Evolutionary conservation across 2,888 invertebrate species (phyloP), one percentile per base, ranked within the genome.

Genomic region (Beris chalybata): DNA sequence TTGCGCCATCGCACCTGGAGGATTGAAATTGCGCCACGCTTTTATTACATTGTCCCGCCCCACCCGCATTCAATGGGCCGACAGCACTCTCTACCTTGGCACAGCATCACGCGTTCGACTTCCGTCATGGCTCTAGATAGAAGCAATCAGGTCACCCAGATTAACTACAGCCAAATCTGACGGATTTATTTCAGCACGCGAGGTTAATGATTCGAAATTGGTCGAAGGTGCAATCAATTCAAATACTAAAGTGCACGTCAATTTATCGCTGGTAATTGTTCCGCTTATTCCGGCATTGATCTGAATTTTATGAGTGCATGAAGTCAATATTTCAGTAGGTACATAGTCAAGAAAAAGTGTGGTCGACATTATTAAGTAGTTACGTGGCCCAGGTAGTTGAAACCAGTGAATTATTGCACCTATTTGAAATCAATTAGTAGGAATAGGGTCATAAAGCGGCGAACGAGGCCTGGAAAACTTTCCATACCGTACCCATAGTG

Each of bases 191-290:
- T 30, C 50, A 61, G 61, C 61, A 15, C 22, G 52, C 6, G 61
- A 61, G 61, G 50, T 61, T 52, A 61, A 61, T 61, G 38, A 38
- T 52, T 38, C 61, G 50, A 61, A 61, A 61, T 61, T 61, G 61
- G 61, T 38, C 38, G 61, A 22, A 61, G 61, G 61, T 61, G 61
- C 61, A 61, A 61, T 61, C 61, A 61, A 61, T 61, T 61, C 43
- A 38, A 43, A 50, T 38, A 50, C 50, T 22, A 61, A 61, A 61
- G 32, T 61, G 22, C 61, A 50, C 50, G 61, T 61, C 61, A 61
- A 61, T 50, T 61, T 61, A 61, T 52, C 52, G 61, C 61, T 50
- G 38, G 50, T 61, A 61, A 61, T 61, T 47, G 61, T 52, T 50
- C 38, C 52, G 50, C 50, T 61, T 52, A 61, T 61, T 61, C 38